Percentiles rank a stretch among this genome's conserved stretches.
phyloP scores from a whole-genome alignment of 1,140 invertebrate species.

The Lamellibrachia luymesi region DNA sequence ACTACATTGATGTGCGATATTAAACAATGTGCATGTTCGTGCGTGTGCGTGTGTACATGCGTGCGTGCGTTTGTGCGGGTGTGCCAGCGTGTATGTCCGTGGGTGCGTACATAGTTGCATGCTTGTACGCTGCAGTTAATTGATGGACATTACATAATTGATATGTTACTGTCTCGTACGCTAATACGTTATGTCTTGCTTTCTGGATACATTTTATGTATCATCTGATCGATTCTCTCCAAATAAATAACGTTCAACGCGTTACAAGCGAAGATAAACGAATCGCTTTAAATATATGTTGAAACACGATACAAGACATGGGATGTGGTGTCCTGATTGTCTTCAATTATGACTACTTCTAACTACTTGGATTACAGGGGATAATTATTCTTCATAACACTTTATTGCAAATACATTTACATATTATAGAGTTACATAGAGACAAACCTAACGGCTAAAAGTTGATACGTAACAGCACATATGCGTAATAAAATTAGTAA shows the following conservation, averaged over 20 bases:
- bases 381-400: background rate
- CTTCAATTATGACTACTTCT: no score
- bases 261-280: background rate
- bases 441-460: background rate
- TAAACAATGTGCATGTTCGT: no score
- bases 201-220: background rate
- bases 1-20: no score
- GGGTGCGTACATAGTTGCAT: background rate
- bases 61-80: no score
- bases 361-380: no score
- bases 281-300: background rate
- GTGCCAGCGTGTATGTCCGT: no score
- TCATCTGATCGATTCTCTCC: background rate
- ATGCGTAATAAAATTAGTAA: background rate
- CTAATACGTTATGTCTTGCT: no score
- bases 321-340: no score
- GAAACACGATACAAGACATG: background rate
- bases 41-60: no score
- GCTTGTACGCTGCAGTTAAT: background rate
- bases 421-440: background rate
- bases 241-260: background rate
- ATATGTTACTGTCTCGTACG: background rate
- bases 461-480: background rate
- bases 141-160: background rate
- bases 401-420: background rate